A percentile compares a stretch with the other conserved stretches of the same genome.
These are phyloP conservation scores for Lethrus apterus DNA, from an alignment of 1,140 invertebrate genomes.

Conservation along the genomic window DNA sequence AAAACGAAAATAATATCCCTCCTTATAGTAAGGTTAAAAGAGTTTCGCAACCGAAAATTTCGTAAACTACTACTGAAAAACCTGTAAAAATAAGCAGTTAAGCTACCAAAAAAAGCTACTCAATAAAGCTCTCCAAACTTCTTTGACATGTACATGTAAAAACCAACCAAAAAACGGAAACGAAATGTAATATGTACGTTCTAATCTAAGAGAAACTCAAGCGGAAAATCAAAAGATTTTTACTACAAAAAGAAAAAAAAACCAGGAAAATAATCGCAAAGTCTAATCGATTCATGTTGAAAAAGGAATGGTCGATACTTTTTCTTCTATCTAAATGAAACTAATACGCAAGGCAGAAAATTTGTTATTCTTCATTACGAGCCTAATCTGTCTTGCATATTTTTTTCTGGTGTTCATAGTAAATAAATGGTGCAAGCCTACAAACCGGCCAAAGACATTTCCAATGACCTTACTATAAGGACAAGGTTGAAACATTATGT, in stretches of 20 bases:
- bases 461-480: slow-evolving; percentile 47
- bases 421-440: slow-evolving; percentile 17
- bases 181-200: slow-evolving; percentile 1
- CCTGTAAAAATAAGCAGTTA: slow-evolving; percentile 34
- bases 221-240: slow-evolving; percentile 4
- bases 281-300: not conserved
- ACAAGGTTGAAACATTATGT: slow-evolving; percentile 30
- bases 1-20: slow-evolving; percentile 41
- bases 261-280: not conserved
- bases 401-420: not conserved
- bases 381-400: slow-evolving; percentile 7
- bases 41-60: slow-evolving; percentile 33
- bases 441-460: slow-evolving; percentile 33
- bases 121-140: slow-evolving; percentile 25
- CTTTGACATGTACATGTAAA: slow-evolving; percentile 13
- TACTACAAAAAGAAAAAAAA: slow-evolving; percentile 5
- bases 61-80: slow-evolving; percentile 29
- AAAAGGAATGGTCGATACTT: not conserved
- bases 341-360: slow-evolving; percentile 1
- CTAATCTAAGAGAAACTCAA: slow-evolving; percentile 6
- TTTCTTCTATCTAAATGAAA: not conserved
- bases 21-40: slow-evolving; percentile 42
- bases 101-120: slow-evolving; percentile 33
- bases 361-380: not conserved
- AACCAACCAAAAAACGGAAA: slow-evolving; percentile 5